Evolutionary conservation across 2,797 vertebrate genomes (phyloP), one percentile per base, ranked within the genome.

Genomic region (Dendrocincla fuliginosa): DNA sequence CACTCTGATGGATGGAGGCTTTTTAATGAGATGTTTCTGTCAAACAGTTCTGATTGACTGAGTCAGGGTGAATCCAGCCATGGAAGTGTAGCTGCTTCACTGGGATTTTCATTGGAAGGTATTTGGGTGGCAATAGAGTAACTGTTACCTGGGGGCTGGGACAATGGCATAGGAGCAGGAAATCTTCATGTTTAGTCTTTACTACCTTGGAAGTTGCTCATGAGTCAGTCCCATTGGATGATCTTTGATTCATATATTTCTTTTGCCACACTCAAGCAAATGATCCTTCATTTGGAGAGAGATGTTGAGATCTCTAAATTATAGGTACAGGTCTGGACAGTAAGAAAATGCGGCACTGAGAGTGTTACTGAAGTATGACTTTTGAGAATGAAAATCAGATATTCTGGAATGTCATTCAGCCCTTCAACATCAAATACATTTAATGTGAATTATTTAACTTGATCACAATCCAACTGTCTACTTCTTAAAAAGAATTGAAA

Each of bases 381-480:
- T 90, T 75, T 20, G 55, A 46, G 42, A 88, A 57, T 23, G 13
- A 65, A 91, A 94, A 90, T 27, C 13, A 86, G 73, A 41, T 86
- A 74, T 64, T 63, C 53, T 71, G 32, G 15, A 42, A 63, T 74
- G 27, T 47, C 59, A 42, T 42, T 46, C 39, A 87, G 23, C 57
- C 39, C n/a, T 89, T 89, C 24, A 44, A 11, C 65, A 75, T 28
- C 46, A 90, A 91, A 91, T 23, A 61, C 46, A 68, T n/a, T 84
- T 90, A 50, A 87, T 50, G 85, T 33, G 13, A 92, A 85, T 96
- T 84, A 89, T 73, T 89, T 84, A 65, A 82, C 82, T 89, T 89
- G 32, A 82, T 73, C 47, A 59, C 11, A 87, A 63, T 70, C 41
- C 56, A 92, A 55, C 63, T 79, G 75, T n/a, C 35, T 52, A 11